phyloP scores from a whole-genome alignment of 2,113 vertebrate species.

The Pheucticus melanocephalus region DNA sequence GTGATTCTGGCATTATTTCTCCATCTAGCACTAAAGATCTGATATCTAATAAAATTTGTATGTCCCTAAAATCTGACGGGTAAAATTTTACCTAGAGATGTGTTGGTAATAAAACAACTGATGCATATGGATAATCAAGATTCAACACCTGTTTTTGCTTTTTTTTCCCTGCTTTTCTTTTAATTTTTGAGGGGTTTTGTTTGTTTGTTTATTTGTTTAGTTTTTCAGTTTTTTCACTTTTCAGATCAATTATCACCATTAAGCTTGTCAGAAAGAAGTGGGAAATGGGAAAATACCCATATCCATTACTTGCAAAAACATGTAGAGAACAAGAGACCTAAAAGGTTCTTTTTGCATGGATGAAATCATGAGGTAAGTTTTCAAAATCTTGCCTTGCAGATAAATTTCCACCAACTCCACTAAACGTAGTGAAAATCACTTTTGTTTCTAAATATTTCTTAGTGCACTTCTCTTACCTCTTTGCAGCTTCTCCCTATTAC shows the following conservation, averaged over 20 bases:
- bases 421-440: neutral
- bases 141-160: neutral
- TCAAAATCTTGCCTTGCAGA: neutral
- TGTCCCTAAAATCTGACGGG: constrained; percentile 4
- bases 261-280: neutral
- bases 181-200: neutral
- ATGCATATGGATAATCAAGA: neutral
- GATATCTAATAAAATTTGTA: constrained; percentile 24
- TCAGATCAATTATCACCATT: neutral
- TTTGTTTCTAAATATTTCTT: neutral
- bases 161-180: neutral
- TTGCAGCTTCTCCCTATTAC: neutral
- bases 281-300: neutral
- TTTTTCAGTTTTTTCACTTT: neutral
- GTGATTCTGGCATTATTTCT: constrained; percentile 39
- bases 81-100: constrained; percentile 20
- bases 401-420: neutral
- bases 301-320: neutral
- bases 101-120: neutral
- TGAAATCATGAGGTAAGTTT: neutral
- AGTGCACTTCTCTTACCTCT: accelerated
- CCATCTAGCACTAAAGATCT: constrained; percentile 15
- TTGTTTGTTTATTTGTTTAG: neutral
- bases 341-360: neutral
- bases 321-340: neutral